Evolutionary conservation across 2,797 vertebrate species (phyloP).

Genomic region (Oreochromis mossambicus): DNA sequence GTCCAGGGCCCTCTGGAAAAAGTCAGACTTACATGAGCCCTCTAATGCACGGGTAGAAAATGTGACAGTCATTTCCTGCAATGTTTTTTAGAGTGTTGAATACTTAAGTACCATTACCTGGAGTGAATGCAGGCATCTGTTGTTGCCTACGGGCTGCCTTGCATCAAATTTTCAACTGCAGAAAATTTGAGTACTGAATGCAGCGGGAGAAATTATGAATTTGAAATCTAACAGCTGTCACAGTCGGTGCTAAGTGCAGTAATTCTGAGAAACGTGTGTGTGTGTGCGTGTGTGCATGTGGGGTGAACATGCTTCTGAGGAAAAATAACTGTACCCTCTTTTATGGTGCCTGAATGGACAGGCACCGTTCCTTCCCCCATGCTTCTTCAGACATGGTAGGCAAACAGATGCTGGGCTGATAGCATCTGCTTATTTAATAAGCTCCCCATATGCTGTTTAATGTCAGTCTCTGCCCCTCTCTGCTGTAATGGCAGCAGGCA

Average conservation of each 20-base stretch:
- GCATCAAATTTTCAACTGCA: constrained; percentile 12
- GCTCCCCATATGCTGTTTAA: constrained; percentile 16
- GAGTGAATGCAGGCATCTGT: constrained; percentile 11
- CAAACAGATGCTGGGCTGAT: constrained; percentile 8
- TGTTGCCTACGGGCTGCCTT: constrained; percentile 10
- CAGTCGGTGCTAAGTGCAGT: neutral
- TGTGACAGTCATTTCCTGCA: neutral
- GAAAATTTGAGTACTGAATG: constrained; percentile 6
- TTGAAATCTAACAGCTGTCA: neutral
- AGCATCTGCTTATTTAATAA: constrained; percentile 44
- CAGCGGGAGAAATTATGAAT: constrained; percentile 16
- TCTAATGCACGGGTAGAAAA: neutral
- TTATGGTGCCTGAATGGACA: neutral
- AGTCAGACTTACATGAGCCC: neutral
- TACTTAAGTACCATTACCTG: neutral
- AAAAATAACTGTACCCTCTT: neutral
- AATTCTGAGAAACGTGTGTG: neutral
- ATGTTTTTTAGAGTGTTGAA: neutral
- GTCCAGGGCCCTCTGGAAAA: neutral
- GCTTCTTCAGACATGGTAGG: neutral
- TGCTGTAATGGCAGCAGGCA: neutral
- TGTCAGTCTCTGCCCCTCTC: neutral
- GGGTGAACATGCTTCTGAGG: neutral
- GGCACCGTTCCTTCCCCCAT: neutral
- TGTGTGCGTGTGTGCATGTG: neutral